phyloP scores from a whole-genome alignment of 1,140 invertebrate species.

The Drosophila elegans region DNA sequence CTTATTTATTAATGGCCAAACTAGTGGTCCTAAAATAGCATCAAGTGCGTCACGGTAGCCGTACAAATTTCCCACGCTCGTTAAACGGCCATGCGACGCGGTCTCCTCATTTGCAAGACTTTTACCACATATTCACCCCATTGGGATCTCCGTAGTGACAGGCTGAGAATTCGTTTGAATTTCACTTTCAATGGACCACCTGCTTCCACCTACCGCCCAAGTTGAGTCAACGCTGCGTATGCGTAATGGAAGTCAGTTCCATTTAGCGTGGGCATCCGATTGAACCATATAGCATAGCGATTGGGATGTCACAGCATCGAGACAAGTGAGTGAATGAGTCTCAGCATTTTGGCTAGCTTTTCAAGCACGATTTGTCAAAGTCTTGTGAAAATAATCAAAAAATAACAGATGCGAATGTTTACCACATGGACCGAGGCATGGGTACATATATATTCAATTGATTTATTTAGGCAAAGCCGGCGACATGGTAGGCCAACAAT shows the following conservation, averaged over 20 bases:
- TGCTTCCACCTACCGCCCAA: slow-evolving; percentile 12
- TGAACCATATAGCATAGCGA: slow-evolving; percentile 13
- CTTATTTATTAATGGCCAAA: slow-evolving; percentile 57
- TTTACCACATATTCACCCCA: slow-evolving; percentile 52
- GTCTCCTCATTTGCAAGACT: slow-evolving; percentile 1
- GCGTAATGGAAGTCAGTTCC: slow-evolving; percentile 35
- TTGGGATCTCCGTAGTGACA: slow-evolving; percentile 26
- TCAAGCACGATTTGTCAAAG: slow-evolving; percentile 63
- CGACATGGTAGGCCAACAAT: slow-evolving; percentile 39
- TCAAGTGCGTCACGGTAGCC: slow-evolving; percentile 68
- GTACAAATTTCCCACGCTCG: slow-evolving; percentile 66
- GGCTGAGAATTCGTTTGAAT: slow-evolving; percentile 42
- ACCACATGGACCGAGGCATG: neutral
- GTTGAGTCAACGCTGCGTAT: slow-evolving; percentile 68
- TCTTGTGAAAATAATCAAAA: slow-evolving; percentile 24
- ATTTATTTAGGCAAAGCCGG: slow-evolving; percentile 50
- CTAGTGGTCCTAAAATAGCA: slow-evolving; percentile 55
- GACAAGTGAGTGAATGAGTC: slow-evolving; percentile 55
- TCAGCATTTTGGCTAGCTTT: slow-evolving; percentile 49
- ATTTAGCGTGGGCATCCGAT: slow-evolving; percentile 6
- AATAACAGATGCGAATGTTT: slow-evolving; percentile 14
- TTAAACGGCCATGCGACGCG: slow-evolving; percentile 55
- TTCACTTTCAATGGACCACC: slow-evolving; percentile 51
- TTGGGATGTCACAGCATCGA: slow-evolving; percentile 42
- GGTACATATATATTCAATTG: slow-evolving; percentile 38